Conservation (phyloP, 2,888 invertebrate genomes). For the Hemaris fuciformis region DNA sequence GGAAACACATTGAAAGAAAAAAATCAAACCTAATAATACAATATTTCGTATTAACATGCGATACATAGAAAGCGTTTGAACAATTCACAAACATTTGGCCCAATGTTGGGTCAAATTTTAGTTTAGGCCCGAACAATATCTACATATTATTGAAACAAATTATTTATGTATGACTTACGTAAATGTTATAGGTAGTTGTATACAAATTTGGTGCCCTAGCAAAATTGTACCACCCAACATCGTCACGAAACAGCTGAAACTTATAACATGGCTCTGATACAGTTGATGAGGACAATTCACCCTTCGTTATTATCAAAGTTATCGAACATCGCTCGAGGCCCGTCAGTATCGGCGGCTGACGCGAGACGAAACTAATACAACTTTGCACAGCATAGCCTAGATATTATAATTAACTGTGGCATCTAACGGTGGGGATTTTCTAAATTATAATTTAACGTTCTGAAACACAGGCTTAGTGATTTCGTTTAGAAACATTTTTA, state of each 20-base stretch:
- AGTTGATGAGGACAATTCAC: conserved; percentile 30
- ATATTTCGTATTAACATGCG: too few relatives aligned
- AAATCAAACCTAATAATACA: too few relatives aligned
- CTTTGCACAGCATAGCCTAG: conserved; percentile 35
- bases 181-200: not conserved
- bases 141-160: too few relatives aligned
- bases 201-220: not conserved
- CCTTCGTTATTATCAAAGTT: conserved; percentile 56
- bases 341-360: conserved; percentile 30
- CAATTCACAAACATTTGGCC: too few relatives aligned
- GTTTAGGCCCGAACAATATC: too few relatives aligned
- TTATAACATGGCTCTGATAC: conserved; percentile 5
- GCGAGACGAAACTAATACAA: conserved; percentile 60
- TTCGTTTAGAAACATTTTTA: too few relatives aligned
- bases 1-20: conserved; percentile 8
- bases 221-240: not conserved
- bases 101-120: too few relatives aligned
- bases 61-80: too few relatives aligned
- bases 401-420: conserved; percentile 6
- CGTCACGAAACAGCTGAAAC: conserved; percentile 5
- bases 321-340: conserved; percentile 35
- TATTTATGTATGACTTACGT: too few relatives aligned
- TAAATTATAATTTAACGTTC: not conserved
- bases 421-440: not conserved
- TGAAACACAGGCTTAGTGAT: not conserved